Conservation (phyloP, 2,797 vertebrate genomes). For the Aplochiton taeniatus region DNA sequence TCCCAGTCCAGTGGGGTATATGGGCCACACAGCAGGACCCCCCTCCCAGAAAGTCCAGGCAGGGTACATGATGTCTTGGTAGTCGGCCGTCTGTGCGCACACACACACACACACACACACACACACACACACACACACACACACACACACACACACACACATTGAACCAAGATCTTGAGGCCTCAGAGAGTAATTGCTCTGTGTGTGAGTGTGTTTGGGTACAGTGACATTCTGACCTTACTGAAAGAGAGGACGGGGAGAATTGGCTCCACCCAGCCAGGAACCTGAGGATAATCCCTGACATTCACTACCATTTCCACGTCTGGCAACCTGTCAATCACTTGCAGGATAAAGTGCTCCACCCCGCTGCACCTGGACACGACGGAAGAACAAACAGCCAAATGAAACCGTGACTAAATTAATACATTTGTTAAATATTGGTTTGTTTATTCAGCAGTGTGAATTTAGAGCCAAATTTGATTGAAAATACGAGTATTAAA, state of each 20-base stretch:
- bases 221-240: constrained; percentile 79
- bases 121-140: neutral
- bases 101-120: neutral
- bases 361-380: constrained; percentile 90
- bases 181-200: neutral
- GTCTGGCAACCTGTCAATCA: constrained; percentile 85
- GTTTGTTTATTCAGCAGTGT: too few species aligned
- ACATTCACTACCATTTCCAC: constrained; percentile 96
- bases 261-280: constrained; percentile 84
- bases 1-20: constrained; percentile 94
- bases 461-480: too few species aligned
- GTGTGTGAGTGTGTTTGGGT: neutral
- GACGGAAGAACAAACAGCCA: neutral
- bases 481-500: too few species aligned
- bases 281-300: constrained; percentile 96
- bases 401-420: neutral
- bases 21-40: constrained; percentile 97
- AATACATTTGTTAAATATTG: too few species aligned
- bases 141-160: constrained; percentile 12
- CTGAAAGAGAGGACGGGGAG: constrained; percentile 95
- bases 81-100: constrained; percentile 83
- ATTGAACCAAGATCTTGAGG: neutral
- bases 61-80: constrained; percentile 97
- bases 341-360: constrained; percentile 91
- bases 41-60: constrained; percentile 99